These are phyloP conservation scores for Syngnathus scovelli DNA, from an alignment of 2,113 vertebrate genomes.

Conservation along the genomic window DNA sequence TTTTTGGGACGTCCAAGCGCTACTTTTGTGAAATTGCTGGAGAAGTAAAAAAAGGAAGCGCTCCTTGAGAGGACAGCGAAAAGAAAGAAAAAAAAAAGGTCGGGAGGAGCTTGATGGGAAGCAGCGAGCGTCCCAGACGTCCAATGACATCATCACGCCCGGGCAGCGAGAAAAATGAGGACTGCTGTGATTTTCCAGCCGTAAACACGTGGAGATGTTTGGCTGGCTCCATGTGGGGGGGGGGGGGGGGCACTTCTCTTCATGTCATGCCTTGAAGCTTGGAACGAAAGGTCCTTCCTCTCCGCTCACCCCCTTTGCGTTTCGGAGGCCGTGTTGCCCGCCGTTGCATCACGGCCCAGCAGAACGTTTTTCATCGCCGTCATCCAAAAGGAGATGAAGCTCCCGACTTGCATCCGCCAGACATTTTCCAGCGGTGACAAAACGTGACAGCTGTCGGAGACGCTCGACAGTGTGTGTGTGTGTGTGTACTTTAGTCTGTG, in stretches of 20 bases:
- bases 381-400: too few relatives aligned
- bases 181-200: slow-evolving; percentile 1
- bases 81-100: background rate
- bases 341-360: slow-evolving; percentile 45
- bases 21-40: background rate
- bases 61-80: background rate
- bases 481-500: slow-evolving; percentile 39
- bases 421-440: too few relatives aligned
- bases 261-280: background rate
- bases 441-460: too few relatives aligned
- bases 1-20: background rate
- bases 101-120: background rate
- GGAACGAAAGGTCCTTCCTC: background rate
- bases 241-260: background rate
- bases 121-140: background rate
- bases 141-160: background rate
- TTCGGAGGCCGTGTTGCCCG: slow-evolving; percentile 36
- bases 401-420: too few relatives aligned
- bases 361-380: background rate
- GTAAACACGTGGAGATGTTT: background rate
- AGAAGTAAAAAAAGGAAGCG: background rate
- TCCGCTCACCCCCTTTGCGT: slow-evolving; percentile 5
- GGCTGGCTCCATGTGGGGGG: background rate
- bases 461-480: slow-evolving; percentile 2
- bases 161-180: background rate